Percentiles rank a stretch among this genome's conserved stretches.
Conservation (phyloP, 2,797 vertebrate species). For the Sorex maritimensis region DNA sequence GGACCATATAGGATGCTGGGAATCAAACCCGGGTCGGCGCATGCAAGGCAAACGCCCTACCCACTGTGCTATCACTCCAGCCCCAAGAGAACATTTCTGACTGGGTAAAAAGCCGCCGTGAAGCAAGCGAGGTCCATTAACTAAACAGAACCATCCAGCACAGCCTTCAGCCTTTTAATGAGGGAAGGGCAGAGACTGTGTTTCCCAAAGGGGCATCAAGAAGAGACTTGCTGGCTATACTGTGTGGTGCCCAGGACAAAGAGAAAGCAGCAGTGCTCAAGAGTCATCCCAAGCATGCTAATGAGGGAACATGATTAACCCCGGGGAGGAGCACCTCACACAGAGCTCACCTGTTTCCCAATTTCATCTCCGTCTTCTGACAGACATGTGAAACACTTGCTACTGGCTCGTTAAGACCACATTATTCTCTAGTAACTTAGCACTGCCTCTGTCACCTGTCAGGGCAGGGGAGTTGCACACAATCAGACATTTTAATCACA, state of each 20-base stretch:
- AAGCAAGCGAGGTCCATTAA: neutral
- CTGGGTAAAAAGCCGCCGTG: neutral
- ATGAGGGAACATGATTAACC: neutral
- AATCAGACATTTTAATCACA: neutral
- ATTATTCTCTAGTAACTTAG: neutral
- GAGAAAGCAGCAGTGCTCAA: neutral
- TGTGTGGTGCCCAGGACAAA: neutral
- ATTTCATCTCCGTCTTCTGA: neutral
- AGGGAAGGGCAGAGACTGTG: neutral
- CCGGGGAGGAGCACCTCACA: neutral
- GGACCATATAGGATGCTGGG: no score
- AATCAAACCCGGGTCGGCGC: no score
- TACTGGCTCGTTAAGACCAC: neutral
- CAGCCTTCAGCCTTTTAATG: neutral
- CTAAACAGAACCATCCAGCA: neutral
- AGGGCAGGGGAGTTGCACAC: neutral
- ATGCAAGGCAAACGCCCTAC: no score
- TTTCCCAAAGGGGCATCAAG: neutral
- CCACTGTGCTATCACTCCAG: no score
- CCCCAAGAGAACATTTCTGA: no score
- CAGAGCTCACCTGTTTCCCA: neutral
- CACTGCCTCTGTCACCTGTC: neutral
- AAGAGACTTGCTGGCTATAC: neutral
- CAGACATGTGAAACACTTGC: neutral
- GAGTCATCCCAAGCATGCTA: neutral